Evolutionary conservation across 2,113 vertebrate species (phyloP), one percentile per base, ranked within the genome.

Genomic region (Pristiophorus japonicus): DNA sequence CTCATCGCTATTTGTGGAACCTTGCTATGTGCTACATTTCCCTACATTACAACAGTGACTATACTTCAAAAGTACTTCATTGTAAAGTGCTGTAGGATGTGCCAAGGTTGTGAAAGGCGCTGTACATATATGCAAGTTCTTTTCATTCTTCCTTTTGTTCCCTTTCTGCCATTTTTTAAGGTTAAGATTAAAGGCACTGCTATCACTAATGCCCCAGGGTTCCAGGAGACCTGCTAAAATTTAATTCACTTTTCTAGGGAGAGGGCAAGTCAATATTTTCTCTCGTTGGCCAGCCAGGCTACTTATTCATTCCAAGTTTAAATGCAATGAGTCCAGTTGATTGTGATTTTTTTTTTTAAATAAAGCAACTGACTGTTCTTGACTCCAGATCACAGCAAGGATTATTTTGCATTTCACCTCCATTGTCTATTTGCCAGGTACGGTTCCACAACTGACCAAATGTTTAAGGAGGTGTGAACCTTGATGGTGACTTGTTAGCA

Each of bases 41-140:
- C 47, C 84, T 90, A 59, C 47, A 90, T 90, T 55, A 90, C 10
- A 90, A 90, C 10, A 90, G 51, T 59, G 87, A 90, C 30, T 90
- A 18, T 10, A 51, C 51, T 51, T 51, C 51, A 51, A 59, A 90
- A 62, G 34, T n/a, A 34, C 27, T 90, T 16, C 7, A 11, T 14
- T 90, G 51, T 59, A 90, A 55, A 88, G 24, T 20, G 24, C 6
- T 87, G 27, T 34, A 34, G 20, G 20, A 8, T 11, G 11, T 75
- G 73, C 30, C 2, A 34, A 75, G 73, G 11, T n/a, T 34, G n/a
- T 78, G 34, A 78, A 38, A 38, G 34, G n/a, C n/a, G 34, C n/a
- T 78, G 4, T 34, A 6, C 59, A 59, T 59, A 73, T 73, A 11
- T 73, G 30, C 6, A 73, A 73, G 70, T 73, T 73, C 8, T 73